Base-by-base conservation (phyloP, 2,797 vertebrate species). In the Tiaroga cobitis region DNA sequence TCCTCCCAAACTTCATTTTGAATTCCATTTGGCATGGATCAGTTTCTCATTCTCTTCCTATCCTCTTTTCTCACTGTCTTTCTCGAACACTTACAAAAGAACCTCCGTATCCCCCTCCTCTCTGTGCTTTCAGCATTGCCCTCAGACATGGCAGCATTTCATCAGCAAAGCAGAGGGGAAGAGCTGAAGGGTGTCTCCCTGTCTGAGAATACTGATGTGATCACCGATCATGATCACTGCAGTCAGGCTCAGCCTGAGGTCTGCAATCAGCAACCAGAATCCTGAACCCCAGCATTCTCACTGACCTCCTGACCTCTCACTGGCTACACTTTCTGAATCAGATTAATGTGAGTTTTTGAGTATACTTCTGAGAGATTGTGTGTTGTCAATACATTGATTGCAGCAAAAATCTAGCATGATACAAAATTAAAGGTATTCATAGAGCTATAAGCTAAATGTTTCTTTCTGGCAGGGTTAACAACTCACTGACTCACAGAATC, bases 141-240 rank as follows among this genome's bases (percentile, higher is more conserved):
- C 86, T 88, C 88, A 90, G 86, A 83, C 77, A 88, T 75, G 59
- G 76, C 85, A 70, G 72, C 85, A 78, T 89, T 89, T 89, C 89
- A 90, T 90, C 89, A 90, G 86, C 87, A 56, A 80, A 74, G 81
- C 73, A 56, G 83, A 43, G 84, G 39, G 63, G 63, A 80, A 67
- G 77, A 80, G 76, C 81, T 82, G 63, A 81, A 63, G 70, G 73
- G 79, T 81, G 86, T 79, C 81, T 84, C 77, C 69, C 54, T 26
- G 81, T 86, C 85, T 63, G 29, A 69, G 87, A 80, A 88, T 87
- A 88, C 83, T 87, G 85, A 90, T 88, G 85, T 85, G 85, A 87
- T 87, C 83, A 84, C 65, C 5, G 51, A 59, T 78, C 83, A 79
- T 78, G 63, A 84, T 80, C 83, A 59, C 67, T 61, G 74, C 82